Evolutionary conservation across 2,797 vertebrate species (phyloP).

Genomic region (Parotocinclus haroldoi): DNA sequence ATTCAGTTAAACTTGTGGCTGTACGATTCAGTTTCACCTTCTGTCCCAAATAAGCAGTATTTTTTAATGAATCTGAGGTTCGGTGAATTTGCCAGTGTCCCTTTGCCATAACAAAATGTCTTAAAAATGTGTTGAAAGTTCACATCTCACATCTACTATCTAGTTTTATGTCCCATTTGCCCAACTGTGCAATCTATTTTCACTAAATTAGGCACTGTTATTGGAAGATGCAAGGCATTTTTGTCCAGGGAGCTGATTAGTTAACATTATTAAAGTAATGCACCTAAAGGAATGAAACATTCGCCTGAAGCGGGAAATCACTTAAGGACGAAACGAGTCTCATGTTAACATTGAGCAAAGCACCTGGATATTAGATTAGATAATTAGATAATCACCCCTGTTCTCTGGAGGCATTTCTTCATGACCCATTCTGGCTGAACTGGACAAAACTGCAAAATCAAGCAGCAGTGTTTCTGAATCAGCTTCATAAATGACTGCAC

Average conservation of each 20-base stretch:
- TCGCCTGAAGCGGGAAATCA: not conserved
- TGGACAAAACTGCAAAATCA: slow-evolving; percentile 52
- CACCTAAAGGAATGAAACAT: not conserved
- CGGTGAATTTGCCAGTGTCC: too few species aligned
- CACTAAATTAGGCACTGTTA: too few species aligned
- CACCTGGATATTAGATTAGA: slow-evolving; percentile 30
- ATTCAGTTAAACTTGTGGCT: too few species aligned
- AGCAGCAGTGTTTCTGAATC: slow-evolving; percentile 14
- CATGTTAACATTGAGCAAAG: slow-evolving; percentile 6
- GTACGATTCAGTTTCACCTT: too few species aligned
- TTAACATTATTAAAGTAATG: not conserved
- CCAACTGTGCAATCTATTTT: too few species aligned
- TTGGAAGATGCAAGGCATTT: too few species aligned
- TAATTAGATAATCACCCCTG: slow-evolving; percentile 40
- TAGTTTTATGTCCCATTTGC: too few species aligned
- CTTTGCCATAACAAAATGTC: too few species aligned
- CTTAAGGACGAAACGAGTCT: slow-evolving; percentile 11
- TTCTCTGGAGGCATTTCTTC: slow-evolving; percentile 32
- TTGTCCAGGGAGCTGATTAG: not conserved
- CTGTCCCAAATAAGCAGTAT: too few species aligned
- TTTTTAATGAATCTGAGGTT: too few species aligned
- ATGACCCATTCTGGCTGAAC: slow-evolving; percentile 46
- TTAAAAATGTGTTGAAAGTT: too few species aligned
- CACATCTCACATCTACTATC: too few species aligned
- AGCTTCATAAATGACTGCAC: slow-evolving; percentile 31